Base-by-base conservation (phyloP, 2,797 vertebrate genomes). In the Loriculus beryllinus region DNA sequence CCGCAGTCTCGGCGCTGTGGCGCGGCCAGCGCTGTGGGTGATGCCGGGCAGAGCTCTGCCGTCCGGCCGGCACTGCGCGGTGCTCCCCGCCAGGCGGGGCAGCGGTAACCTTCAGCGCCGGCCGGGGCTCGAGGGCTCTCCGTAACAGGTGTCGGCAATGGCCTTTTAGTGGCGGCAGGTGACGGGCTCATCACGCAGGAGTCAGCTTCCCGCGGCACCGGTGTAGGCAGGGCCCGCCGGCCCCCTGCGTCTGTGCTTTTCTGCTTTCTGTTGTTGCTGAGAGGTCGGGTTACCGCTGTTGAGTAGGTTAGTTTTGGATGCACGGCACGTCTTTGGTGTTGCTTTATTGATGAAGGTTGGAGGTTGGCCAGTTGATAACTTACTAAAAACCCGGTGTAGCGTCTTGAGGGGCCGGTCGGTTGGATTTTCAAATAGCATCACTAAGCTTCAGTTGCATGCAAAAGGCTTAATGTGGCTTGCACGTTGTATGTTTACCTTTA, bases 361-460 rank as follows among this genome's bases (percentile, higher is more conserved):
- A 11, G 39, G 6, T 13, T 21, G 48, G 8, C 42, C 25, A 0
- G 7, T n/a, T 33, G 39, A 2, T 57, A 80, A 52, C 49, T 75
- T 23, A 8, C 1, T 25, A 12, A 37, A 42, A n/a, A 47, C 10
- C 7, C 4, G 2, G 16, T 3, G 0, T 6, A 5, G 57, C 3
- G 7, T 64, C 35, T 1, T 3, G 9, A 57, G 49, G 19, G 22
- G 5, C 20, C 26, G 2, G 18, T 4, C 6, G 2, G 13, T 10
- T n/a, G 33, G 39, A 12, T 33, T 85, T 76, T 18, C 23, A 5
- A 37, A 19, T 5, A 17, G 40, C 5, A 2, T 40, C 21, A 3
- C 8, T 9, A 7, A 68, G 21, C 15, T 45, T 20, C 37, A 21
- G 1, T 29, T 17, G 78, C 9, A 0, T 4, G 26, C 1, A 3